Conservation (phyloP, 2,888 invertebrate genomes). For the Nowickia ferox region DNA sequence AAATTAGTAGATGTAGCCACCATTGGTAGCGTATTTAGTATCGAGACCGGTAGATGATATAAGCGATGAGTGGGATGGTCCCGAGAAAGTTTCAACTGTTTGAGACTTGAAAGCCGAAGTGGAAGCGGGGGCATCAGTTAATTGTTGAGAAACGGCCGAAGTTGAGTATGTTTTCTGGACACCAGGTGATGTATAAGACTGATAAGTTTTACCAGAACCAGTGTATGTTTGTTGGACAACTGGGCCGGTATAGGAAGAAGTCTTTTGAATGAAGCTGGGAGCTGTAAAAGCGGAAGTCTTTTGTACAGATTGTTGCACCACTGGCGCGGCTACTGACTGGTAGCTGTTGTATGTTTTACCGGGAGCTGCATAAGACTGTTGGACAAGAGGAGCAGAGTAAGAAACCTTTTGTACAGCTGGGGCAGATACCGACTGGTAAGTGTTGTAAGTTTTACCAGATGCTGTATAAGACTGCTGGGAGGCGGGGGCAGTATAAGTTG, state of each 20-base stretch:
- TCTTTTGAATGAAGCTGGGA: conserved; percentile 31
- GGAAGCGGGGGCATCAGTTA: conserved; percentile 51
- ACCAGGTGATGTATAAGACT: conserved; percentile 50
- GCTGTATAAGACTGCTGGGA: conserved; percentile 47
- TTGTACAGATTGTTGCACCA: conserved; percentile 33
- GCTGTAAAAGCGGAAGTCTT: conserved; percentile 26
- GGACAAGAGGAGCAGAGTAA: conserved; percentile 19
- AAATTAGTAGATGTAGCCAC: conserved; percentile 78
- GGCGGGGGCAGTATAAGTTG: conserved; percentile 27
- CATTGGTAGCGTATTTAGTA: conserved; percentile 78
- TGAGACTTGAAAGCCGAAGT: conserved; percentile 57
- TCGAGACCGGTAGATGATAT: conserved; percentile 73
- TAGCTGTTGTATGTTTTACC: conserved; percentile 32
- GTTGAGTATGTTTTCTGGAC: conserved; percentile 46
- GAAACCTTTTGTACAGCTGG: conserved; percentile 50
- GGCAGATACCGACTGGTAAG: conserved; percentile 55
- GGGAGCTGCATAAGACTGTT: conserved; percentile 46
- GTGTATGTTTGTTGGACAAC: conserved; percentile 41
- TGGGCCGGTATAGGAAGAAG: conserved; percentile 31
- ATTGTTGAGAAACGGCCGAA: conserved; percentile 34
- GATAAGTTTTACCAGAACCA: conserved; percentile 49
- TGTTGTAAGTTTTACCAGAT: conserved; percentile 59
- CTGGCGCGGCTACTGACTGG: conserved; percentile 33
- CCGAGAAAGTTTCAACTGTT: conserved; percentile 41
- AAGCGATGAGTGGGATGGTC: conserved; percentile 53